Conservation (phyloP, 2,888 invertebrate genomes). For the Fragum sueziense region DNA sequence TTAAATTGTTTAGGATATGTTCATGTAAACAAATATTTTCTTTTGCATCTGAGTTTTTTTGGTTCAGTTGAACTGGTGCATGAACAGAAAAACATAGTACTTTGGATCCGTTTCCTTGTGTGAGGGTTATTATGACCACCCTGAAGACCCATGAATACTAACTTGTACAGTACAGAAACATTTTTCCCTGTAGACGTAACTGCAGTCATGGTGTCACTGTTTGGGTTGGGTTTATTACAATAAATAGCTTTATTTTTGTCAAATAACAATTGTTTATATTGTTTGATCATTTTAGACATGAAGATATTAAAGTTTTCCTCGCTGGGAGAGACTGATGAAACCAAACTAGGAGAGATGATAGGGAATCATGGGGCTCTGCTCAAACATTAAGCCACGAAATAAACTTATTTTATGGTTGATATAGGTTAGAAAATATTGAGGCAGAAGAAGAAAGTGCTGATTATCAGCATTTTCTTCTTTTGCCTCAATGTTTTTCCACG, state of each 20-base stretch:
- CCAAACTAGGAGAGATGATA: slow-evolving; percentile 70
- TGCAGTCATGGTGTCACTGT: no score
- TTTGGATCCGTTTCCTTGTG: not conserved
- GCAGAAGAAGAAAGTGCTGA: no score
- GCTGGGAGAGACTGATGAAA: slow-evolving; percentile 68
- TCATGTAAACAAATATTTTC: not conserved
- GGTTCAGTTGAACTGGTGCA: not conserved
- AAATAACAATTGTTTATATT: no score
- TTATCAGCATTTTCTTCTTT: no score
- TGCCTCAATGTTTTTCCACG: no score
- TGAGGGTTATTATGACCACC: not conserved
- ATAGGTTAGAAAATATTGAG: no score
- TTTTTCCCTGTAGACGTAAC: no score
- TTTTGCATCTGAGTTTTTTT: not conserved
- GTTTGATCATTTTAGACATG: slow-evolving; percentile 76
- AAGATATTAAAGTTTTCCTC: slow-evolving; percentile 77
- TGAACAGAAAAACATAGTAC: not conserved
- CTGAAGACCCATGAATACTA: no score
- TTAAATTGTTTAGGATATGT: not conserved
- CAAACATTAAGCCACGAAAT: slow-evolving; percentile 75
- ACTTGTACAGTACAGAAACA: no score
- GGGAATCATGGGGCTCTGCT: slow-evolving; percentile 70
- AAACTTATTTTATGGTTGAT: no score
- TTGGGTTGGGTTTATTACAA: no score
- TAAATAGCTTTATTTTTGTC: no score